These are phyloP conservation scores for Orthosia gothica DNA, from an alignment of 2,888 invertebrate genomes.

Conservation along the genomic window DNA sequence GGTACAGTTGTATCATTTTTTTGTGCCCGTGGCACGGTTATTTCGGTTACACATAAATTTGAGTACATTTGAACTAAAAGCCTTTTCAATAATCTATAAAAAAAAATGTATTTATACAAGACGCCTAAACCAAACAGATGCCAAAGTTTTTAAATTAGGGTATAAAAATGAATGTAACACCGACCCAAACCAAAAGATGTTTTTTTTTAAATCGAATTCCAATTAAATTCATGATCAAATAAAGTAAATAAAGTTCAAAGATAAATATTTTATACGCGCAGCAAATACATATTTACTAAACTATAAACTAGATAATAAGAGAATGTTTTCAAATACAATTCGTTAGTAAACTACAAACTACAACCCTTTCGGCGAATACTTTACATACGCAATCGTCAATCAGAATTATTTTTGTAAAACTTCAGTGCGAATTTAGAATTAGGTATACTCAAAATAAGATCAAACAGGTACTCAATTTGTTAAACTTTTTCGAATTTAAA, in stretches of 20 bases:
- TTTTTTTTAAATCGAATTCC: neutral
- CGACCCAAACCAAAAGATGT: neutral
- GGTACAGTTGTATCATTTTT: too few relatives aligned
- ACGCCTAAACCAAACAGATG: too few relatives aligned
- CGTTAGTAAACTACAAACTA: constrained; percentile 13
- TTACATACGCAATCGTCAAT: constrained; percentile 2
- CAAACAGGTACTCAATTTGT: constrained; percentile 21
- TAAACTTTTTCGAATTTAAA: constrained; percentile 43
- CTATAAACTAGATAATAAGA: neutral
- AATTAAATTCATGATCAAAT: neutral
- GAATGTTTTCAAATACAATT: constrained; percentile 8
- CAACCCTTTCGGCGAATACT: neutral
- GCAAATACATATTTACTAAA: neutral
- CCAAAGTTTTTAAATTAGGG: too few relatives aligned
- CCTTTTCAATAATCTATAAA: too few relatives aligned
- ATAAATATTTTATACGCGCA: neutral
- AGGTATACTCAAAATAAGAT: constrained; percentile 24
- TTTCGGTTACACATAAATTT: too few relatives aligned
- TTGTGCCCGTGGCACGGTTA: too few relatives aligned
- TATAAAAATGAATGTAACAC: too few relatives aligned
- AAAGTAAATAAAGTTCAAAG: neutral
- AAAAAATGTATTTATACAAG: too few relatives aligned
- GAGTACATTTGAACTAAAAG: too few relatives aligned
- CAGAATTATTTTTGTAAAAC: neutral
- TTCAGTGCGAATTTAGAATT: neutral